These are phyloP conservation scores for Falcunculus frontatus DNA, from an alignment of 2,113 vertebrate species.

Conservation along the genomic window DNA sequence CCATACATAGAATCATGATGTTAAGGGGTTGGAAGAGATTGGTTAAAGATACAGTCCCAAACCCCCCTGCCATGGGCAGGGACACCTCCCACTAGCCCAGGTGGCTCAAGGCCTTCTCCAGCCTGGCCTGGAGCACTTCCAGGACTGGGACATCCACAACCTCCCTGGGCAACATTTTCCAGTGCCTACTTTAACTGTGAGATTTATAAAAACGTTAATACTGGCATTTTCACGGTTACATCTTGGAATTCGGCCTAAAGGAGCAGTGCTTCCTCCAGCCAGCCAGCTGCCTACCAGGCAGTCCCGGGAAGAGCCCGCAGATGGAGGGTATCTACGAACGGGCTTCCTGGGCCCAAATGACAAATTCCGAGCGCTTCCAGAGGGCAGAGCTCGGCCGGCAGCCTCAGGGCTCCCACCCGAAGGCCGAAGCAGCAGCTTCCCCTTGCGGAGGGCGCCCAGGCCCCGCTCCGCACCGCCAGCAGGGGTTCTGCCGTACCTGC, in stretches of 20 bases:
- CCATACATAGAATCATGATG: too few relatives aligned
- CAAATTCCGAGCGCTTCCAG: rapidly evolving
- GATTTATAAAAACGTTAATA: background rate
- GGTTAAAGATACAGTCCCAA: background rate
- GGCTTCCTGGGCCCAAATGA: rapidly evolving
- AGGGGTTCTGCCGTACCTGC: rapidly evolving
- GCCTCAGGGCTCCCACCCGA: background rate
- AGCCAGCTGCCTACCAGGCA: background rate
- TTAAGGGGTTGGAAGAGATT: background rate
- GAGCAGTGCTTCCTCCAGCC: background rate
- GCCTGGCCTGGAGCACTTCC: background rate
- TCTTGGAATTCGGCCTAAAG: background rate
- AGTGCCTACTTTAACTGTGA: background rate
- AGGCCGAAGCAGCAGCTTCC: background rate
- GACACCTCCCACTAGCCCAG: background rate
- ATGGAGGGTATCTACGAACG: rapidly evolving
- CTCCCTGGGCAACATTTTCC: too few relatives aligned
- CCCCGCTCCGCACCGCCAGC: background rate
- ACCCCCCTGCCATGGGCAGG: background rate
- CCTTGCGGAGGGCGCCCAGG: background rate
- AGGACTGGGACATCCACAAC: background rate
- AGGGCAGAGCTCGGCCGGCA: rapidly evolving
- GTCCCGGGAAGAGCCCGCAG: rapidly evolving
- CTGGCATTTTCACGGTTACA: background rate
- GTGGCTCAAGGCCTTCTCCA: background rate